phyloP scores from a whole-genome alignment of 2,113 vertebrate species.

The Leiothrix lutea region DNA sequence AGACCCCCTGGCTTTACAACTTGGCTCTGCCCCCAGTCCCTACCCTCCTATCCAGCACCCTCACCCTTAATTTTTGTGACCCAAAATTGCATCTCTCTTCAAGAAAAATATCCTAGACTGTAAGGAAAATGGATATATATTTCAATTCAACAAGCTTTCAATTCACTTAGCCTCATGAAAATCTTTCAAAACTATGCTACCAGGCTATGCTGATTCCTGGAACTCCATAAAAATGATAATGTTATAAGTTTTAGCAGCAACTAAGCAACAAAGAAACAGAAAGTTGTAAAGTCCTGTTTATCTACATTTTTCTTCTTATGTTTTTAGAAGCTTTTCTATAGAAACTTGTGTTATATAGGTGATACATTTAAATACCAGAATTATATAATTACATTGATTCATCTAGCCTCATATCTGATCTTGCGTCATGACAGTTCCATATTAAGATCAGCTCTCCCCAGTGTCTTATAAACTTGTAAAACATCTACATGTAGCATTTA shows the following conservation, averaged over 20 bases:
- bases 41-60: not conserved
- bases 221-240: not conserved
- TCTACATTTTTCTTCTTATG: not conserved
- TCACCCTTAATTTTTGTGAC: not conserved
- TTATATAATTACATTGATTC: not conserved
- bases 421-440: not conserved
- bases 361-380: not conserved
- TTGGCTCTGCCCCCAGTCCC: rapidly evolving
- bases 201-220: not conserved
- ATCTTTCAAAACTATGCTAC: not conserved
- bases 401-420: not conserved
- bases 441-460: not conserved
- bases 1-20: not conserved
- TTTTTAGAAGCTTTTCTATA: not conserved
- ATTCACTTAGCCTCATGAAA: not conserved
- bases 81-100: not conserved
- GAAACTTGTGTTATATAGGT: not conserved
- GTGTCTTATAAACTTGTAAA: not conserved
- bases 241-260: not conserved
- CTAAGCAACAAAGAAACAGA: not conserved
- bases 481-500: not conserved
- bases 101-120: not conserved
- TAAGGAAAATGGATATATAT: not conserved
- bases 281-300: not conserved
- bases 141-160: not conserved